phyloP scores from a whole-genome alignment of 2,888 invertebrate genomes.

The Rhagonycha fulva region DNA sequence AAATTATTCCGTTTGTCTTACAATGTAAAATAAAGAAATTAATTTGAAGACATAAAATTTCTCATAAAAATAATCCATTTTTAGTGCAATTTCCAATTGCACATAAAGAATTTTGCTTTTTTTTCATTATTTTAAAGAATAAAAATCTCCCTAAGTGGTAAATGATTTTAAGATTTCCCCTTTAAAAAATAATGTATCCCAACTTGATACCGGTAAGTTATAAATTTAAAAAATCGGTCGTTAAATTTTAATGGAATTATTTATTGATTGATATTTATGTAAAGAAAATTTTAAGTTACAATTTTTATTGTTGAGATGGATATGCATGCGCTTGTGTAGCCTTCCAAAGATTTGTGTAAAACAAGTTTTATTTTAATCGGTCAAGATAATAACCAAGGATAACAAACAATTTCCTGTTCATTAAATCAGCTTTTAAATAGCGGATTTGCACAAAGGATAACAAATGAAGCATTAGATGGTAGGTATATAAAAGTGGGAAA shows the following conservation, averaged over 20 bases:
- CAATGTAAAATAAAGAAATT: background rate
- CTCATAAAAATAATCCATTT: background rate
- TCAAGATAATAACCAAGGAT: conserved; percentile 25
- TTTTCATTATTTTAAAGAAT: background rate
- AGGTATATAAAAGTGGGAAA: conserved; percentile 22
- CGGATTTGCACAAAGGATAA: conserved; percentile 31
- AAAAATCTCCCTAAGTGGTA: background rate
- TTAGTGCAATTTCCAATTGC: background rate
- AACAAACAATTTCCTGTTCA: conserved; percentile 11
- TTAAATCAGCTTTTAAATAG: conserved; percentile 15
- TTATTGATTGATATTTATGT: background rate
- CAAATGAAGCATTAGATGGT: conserved; percentile 11
- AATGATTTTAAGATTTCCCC: background rate
- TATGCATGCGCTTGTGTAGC: background rate
- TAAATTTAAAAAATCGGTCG: background rate
- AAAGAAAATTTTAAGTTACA: background rate
- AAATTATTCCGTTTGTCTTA: background rate
- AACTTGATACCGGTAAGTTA: background rate
- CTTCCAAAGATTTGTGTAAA: background rate
- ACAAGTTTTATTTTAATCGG: conserved; percentile 22
- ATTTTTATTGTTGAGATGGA: background rate
- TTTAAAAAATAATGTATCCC: background rate
- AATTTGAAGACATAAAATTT: background rate
- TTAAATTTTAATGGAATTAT: background rate
- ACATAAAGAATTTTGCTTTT: background rate